phyloP scores from a whole-genome alignment of 2,797 vertebrate species.

The Carapus acus region DNA sequence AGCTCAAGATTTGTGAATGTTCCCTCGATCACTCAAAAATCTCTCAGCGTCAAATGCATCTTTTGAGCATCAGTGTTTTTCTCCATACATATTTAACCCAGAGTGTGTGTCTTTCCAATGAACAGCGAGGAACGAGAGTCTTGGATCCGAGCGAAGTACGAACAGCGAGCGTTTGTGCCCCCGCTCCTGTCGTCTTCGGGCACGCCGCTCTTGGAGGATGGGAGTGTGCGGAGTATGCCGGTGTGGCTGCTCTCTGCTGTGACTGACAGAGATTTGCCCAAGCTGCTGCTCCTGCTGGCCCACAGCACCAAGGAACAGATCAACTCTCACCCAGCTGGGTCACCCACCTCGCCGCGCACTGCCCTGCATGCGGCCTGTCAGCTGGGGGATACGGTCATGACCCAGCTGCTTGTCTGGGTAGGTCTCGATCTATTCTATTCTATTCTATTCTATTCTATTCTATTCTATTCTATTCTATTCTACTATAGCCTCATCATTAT shows the following conservation, averaged over 20 bases:
- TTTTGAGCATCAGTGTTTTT: too few species aligned
- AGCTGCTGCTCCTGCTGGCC: constrained; percentile 84
- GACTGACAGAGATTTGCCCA: constrained; percentile 77
- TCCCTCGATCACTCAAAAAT: too few species aligned
- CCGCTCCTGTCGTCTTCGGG: constrained; percentile 69
- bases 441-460: neutral
- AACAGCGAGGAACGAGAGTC: constrained; percentile 84
- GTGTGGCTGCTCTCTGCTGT: constrained; percentile 71
- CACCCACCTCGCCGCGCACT: constrained; percentile 62
- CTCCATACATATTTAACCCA: too few species aligned
- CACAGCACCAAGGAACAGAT: constrained; percentile 87
- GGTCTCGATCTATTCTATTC: constrained; percentile 15
- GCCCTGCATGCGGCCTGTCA: constrained; percentile 88
- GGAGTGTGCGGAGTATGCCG: constrained; percentile 64
- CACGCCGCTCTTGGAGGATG: constrained; percentile 52
- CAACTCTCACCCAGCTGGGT: constrained; percentile 58
- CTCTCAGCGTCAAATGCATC: too few species aligned
- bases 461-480: too few species aligned
- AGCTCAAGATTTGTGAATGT: too few species aligned
- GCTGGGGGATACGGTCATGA: constrained; percentile 88
- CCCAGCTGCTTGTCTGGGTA: constrained; percentile 94
- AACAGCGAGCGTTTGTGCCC: constrained; percentile 84
- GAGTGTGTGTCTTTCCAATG: neutral
- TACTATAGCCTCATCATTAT: too few species aligned
- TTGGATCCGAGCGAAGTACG: constrained; percentile 94